Percentiles rank a stretch among this genome's conserved stretches.
Conservation (phyloP, 64 coral and sea anemone genomes). For the Pocillopora verrucosa region DNA sequence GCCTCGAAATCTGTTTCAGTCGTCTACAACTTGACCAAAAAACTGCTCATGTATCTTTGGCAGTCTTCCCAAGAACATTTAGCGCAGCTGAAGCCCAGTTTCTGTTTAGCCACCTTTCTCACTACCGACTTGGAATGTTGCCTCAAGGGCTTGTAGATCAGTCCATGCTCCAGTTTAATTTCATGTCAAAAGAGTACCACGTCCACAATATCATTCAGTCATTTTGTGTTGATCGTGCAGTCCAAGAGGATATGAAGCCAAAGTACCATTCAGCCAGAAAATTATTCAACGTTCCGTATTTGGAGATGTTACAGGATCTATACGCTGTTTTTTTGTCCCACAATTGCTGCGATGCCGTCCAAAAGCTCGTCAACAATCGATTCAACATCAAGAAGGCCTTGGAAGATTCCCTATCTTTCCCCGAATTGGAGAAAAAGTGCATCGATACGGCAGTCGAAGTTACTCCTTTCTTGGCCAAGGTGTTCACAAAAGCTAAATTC, state of each 20-base stretch:
- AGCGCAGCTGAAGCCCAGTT: constrained; percentile 49
- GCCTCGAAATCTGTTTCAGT: constrained; percentile 71
- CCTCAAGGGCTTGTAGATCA: constrained; percentile 73
- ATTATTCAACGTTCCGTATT: constrained; percentile 70
- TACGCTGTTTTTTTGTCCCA: constrained; percentile 39
- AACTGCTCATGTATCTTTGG: constrained; percentile 57
- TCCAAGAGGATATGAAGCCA: constrained; percentile 26
- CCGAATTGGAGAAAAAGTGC: constrained; percentile 62
- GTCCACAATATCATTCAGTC: constrained; percentile 83
- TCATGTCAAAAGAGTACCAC: constrained; percentile 52
- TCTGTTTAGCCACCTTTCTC: constrained; percentile 63
- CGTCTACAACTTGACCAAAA: constrained; percentile 59
- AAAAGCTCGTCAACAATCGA: constrained; percentile 68
- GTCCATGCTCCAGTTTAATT: constrained; percentile 74
- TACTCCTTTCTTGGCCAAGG: constrained; percentile 78
- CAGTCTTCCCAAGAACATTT: constrained; percentile 74
- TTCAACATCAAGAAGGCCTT: constrained; percentile 80
- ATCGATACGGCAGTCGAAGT: constrained; percentile 77
- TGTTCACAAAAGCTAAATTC: constrained; percentile 79
- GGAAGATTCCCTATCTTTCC: constrained; percentile 50
- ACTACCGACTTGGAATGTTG: constrained; percentile 58
- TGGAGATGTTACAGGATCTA: constrained; percentile 60
- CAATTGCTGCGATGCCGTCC: constrained; percentile 32
- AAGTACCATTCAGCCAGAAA: constrained; percentile 61
- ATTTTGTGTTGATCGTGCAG: constrained; percentile 63